phyloP scores from a whole-genome alignment of 2,888 invertebrate genomes.

The Andrena fulva region DNA sequence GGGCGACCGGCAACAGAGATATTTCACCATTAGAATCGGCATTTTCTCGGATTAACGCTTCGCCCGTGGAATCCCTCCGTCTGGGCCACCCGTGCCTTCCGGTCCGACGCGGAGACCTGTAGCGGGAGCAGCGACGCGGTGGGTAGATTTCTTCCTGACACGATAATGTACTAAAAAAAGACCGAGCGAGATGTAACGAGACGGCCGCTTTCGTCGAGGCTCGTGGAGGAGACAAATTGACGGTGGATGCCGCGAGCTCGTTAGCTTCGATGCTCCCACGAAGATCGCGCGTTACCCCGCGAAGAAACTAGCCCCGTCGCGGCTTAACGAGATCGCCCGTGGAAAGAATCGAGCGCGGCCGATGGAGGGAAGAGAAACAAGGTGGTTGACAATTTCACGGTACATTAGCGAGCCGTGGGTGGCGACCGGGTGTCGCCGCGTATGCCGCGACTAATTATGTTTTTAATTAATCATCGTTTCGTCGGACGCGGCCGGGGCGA shows the following conservation, averaged over 20 bases:
- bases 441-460: conserved; percentile 81
- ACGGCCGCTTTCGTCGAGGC: conserved; percentile 3
- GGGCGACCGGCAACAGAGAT: conserved; percentile 35
- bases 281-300: conserved; percentile 25
- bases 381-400: conserved; percentile 82
- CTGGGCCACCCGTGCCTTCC: neutral
- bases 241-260: conserved; percentile 58
- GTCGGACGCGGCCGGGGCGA: conserved; percentile 63
- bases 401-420: conserved; percentile 79
- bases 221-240: conserved; percentile 52
- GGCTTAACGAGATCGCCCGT: conserved; percentile 59
- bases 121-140: neutral
- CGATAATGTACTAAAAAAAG: neutral
- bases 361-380: conserved; percentile 24
- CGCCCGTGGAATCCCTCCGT: neutral
- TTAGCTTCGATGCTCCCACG: conserved; percentile 61
- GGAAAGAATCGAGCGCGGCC: conserved; percentile 29
- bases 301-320: conserved; percentile 51
- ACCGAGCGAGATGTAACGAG: conserved; percentile 24
- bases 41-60: conserved; percentile 41
- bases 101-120: neutral
- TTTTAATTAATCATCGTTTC: conserved; percentile 84
- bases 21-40: conserved; percentile 60
- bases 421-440: conserved; percentile 67
- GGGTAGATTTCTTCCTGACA: neutral